Conservation (phyloP, 2,797 vertebrate species). For the Paguma larvata region DNA sequence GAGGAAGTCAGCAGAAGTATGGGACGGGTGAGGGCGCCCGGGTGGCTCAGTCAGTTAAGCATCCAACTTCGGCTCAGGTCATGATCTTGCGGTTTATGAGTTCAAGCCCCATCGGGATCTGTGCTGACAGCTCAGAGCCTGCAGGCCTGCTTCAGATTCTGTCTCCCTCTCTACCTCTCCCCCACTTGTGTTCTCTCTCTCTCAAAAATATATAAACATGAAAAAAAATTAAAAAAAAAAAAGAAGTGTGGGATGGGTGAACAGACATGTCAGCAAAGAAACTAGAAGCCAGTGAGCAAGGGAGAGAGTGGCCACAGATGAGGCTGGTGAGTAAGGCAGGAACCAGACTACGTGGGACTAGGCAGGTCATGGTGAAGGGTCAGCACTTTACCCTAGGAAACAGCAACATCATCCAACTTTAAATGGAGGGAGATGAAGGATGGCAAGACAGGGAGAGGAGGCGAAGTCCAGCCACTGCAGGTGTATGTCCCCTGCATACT, state of each 20-base stretch:
- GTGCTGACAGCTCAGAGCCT: no score
- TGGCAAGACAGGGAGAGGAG: background rate
- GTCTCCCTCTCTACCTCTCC: no score
- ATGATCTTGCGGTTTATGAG: no score
- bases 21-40: no score
- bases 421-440: conserved; percentile 15
- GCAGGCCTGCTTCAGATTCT: no score
- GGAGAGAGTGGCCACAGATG: background rate
- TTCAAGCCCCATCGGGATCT: no score
- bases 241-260: background rate
- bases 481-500: no score
- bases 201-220: no score
- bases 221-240: no score
- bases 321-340: background rate
- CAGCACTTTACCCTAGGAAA: background rate
- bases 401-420: background rate
- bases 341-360: background rate
- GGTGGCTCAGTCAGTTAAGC: no score
- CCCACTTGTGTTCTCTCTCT: no score
- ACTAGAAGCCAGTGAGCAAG: background rate
- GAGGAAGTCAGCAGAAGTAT: background rate
- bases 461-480: background rate
- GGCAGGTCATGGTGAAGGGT: background rate
- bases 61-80: no score
- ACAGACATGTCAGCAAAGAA: background rate